Conservation (phyloP, 2,113 vertebrate species). For the Gambusia holbrooki region DNA sequence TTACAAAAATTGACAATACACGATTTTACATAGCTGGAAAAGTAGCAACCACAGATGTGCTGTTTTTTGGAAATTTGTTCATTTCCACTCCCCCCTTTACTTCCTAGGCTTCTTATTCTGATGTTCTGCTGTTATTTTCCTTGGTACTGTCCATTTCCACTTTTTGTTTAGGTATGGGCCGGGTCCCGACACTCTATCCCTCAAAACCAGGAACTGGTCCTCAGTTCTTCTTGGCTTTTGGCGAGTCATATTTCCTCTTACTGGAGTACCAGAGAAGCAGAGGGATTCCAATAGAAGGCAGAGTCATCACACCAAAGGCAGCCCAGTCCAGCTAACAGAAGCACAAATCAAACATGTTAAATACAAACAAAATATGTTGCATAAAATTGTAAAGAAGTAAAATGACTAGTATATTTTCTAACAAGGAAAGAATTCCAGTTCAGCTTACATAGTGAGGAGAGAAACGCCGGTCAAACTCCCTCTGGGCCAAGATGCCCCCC, state of each 20-base stretch:
- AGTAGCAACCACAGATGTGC: not conserved
- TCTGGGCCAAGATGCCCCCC: constrained; percentile 94
- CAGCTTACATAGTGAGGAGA: constrained; percentile 94
- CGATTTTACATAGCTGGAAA: not conserved
- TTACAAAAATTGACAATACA: not conserved
- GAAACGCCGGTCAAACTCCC: constrained; percentile 94
- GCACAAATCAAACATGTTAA: not conserved
- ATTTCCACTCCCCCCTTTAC: not conserved
- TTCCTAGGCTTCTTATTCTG: too few relatives aligned
- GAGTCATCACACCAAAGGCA: constrained; percentile 96
- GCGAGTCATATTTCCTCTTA: constrained; percentile 94
- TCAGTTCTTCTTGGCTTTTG: constrained; percentile 95
- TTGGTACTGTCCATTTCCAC: not conserved
- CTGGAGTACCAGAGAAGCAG: constrained; percentile 98
- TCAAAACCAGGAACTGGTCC: too few relatives aligned
- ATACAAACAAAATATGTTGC: not conserved
- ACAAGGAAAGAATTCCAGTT: not conserved
- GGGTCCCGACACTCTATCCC: not conserved
- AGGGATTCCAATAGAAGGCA: constrained; percentile 95
- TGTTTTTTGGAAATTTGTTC: not conserved
- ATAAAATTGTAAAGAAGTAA: not conserved
- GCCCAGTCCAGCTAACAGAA: constrained; percentile 91
- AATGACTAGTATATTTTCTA: too few relatives aligned
- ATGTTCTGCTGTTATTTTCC: not conserved
- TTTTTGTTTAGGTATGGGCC: not conserved